These are phyloP conservation scores for Cotesia vestalis DNA, from an alignment of 1,140 invertebrate genomes.

Conservation along the genomic window DNA sequence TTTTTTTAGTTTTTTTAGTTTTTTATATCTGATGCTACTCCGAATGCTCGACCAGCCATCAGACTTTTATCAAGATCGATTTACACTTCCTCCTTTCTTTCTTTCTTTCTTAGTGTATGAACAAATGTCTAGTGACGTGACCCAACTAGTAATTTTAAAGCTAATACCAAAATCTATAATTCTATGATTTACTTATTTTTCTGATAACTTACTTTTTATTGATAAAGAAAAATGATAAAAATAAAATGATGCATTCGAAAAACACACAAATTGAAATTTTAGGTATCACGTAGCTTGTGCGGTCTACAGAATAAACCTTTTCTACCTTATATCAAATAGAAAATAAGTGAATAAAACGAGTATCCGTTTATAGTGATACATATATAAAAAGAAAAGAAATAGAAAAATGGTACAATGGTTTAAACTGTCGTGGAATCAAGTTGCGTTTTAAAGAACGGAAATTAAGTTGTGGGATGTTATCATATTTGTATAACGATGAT, in stretches of 20 bases:
- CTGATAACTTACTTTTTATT: not conserved
- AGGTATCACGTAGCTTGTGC: too few relatives aligned
- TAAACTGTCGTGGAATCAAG: not conserved
- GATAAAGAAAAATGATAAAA: too few relatives aligned
- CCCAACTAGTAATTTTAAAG: conserved; percentile 1
- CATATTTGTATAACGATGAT: not conserved
- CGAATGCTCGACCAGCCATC: conserved; percentile 20
- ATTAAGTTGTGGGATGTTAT: conserved; percentile 3
- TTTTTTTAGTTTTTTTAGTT: too few relatives aligned
- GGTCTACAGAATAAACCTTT: too few relatives aligned
- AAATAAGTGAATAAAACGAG: too few relatives aligned
- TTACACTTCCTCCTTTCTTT: conserved; percentile 4
- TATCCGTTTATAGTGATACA: too few relatives aligned
- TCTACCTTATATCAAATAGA: too few relatives aligned
- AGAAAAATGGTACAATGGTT: not conserved
- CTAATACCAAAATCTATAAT: not conserved
- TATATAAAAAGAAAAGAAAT: too few relatives aligned
- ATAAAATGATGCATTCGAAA: too few relatives aligned
- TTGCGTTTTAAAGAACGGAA: not conserved
- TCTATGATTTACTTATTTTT: conserved; percentile 11
- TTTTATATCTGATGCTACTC: not conserved
- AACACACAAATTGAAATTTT: too few relatives aligned
- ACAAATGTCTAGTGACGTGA: conserved; percentile 21
- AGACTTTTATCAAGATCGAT: conserved; percentile 28
- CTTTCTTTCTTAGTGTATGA: not conserved